phyloP scores from a whole-genome alignment of 2,113 vertebrate genomes.

The Prunella himalayana region DNA sequence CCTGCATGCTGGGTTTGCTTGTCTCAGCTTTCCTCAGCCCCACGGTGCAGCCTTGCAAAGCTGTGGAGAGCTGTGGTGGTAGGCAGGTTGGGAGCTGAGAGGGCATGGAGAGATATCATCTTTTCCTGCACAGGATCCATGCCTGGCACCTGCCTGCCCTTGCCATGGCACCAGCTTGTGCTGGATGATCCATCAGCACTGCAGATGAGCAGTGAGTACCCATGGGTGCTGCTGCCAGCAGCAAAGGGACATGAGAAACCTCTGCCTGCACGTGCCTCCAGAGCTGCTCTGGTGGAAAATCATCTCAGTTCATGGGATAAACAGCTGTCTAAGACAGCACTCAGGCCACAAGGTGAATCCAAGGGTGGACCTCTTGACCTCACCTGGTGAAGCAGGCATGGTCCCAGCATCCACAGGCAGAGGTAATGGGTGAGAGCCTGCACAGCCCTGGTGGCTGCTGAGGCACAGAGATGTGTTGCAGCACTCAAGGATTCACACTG shows the following conservation, averaged over 20 bases:
- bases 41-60: fast-evolving
- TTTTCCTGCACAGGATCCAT: background rate
- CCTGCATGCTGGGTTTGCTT: background rate
- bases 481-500: background rate
- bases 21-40: conserved; percentile 6
- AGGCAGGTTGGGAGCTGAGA: background rate
- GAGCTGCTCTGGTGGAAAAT: background rate
- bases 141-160: background rate
- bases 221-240: background rate
- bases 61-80: background rate
- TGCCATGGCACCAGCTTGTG: fast-evolving
- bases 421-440: background rate
- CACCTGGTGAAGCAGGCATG: fast-evolving
- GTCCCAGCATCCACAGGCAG: background rate
- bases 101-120: fast-evolving
- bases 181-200: background rate
- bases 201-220: background rate
- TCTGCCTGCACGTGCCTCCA: fast-evolving
- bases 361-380: background rate
- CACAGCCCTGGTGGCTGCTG: background rate
- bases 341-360: background rate
- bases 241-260: background rate
- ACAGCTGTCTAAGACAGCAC: background rate
- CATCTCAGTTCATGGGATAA: background rate
- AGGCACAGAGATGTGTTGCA: background rate